Percentiles rank a stretch among this genome's conserved stretches.
phyloP scores from a whole-genome alignment of 2,113 vertebrate genomes.

The Odontesthes bonariensis region DNA sequence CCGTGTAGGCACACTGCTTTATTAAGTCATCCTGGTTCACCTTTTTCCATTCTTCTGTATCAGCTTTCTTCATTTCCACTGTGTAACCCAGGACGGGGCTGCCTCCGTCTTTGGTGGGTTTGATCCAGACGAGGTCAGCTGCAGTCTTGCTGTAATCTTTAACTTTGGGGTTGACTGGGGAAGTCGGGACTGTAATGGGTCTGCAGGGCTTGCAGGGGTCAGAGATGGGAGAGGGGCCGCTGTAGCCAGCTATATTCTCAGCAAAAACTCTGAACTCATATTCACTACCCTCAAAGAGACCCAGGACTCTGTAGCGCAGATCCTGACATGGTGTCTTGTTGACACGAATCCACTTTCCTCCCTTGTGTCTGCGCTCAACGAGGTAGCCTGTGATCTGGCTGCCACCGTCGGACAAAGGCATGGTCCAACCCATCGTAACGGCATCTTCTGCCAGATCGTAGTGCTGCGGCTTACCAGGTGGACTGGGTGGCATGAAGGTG shows the following conservation, averaged over 20 bases:
- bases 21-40: constrained; percentile 94
- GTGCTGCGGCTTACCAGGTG: constrained; percentile 92
- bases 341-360: constrained; percentile 97
- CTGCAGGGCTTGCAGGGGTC: constrained; percentile 94
- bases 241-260: constrained; percentile 95
- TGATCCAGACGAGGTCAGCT: constrained; percentile 96
- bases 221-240: constrained; percentile 93
- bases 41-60: constrained; percentile 88
- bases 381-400: constrained; percentile 95
- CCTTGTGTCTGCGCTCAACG: constrained; percentile 93
- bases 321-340: constrained; percentile 95
- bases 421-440: constrained; percentile 93
- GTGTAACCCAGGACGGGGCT: constrained; percentile 95
- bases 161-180: constrained; percentile 95
- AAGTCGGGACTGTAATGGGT: constrained; percentile 91
- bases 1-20: constrained; percentile 91
- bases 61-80: constrained; percentile 92
- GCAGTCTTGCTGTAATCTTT: constrained; percentile 94
- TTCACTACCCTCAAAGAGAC: constrained; percentile 94
- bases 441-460: constrained; percentile 92
- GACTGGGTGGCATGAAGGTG: constrained; percentile 91
- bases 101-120: constrained; percentile 94
- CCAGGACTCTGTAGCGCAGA: constrained; percentile 91
- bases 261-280: constrained; percentile 99
- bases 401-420: constrained; percentile 94